These are phyloP conservation scores for Scaptomyza tumidula DNA, from an alignment of 2,888 invertebrate species.

Conservation along the genomic window DNA sequence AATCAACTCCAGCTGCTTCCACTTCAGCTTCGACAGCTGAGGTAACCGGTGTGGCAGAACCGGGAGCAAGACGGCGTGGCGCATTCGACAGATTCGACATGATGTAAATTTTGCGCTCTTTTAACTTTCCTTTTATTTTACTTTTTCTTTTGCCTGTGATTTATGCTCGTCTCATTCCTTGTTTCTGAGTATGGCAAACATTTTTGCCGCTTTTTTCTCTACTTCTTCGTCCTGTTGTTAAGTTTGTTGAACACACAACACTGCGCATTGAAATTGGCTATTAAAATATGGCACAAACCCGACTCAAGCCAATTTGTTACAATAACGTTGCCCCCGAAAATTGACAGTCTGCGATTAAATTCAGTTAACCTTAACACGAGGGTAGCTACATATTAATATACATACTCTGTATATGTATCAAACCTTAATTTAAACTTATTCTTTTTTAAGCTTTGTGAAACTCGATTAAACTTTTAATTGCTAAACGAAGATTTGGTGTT, in stretches of 20 bases:
- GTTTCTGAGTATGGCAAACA: constrained; percentile 21
- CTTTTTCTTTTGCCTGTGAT: constrained; percentile 4
- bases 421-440: background rate
- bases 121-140: constrained; percentile 1
- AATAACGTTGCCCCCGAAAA: constrained; percentile 41
- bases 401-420: too few relatives aligned
- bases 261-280: constrained; percentile 41
- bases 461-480: background rate
- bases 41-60: constrained; percentile 74
- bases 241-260: constrained; percentile 25
- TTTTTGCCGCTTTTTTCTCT: constrained; percentile 19
- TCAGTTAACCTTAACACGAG: constrained; percentile 27
- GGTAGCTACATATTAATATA: too few relatives aligned
- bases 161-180: constrained; percentile 35
- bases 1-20: background rate
- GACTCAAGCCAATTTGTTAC: constrained; percentile 53
- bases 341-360: constrained; percentile 31
- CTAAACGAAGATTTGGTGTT: background rate
- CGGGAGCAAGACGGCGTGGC: constrained; percentile 71
- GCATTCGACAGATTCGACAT: constrained; percentile 74
- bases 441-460: background rate
- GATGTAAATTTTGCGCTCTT: constrained; percentile 33
- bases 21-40: constrained; percentile 9
- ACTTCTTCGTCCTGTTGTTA: background rate
- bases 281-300: constrained; percentile 25